phyloP scores from a whole-genome alignment of 2,113 vertebrate genomes.

The Pituophis catenifer region DNA sequence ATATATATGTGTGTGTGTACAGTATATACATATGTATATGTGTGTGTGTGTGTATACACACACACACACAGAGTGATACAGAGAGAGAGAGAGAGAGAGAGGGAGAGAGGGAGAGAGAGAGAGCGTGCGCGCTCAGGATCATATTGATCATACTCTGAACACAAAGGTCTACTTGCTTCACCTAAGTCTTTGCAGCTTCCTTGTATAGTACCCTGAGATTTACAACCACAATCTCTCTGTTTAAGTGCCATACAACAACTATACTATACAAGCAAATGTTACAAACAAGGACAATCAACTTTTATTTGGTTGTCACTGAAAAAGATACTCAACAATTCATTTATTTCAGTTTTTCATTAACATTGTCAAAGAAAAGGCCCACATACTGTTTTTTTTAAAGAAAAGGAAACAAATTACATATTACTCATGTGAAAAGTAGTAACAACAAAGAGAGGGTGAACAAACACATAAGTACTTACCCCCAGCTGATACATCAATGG shows the following conservation, averaged over 20 bases:
- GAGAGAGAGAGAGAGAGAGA: too few relatives aligned
- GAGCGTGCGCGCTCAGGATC: too few relatives aligned
- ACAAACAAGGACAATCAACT: slow-evolving; percentile 27
- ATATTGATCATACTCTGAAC: not conserved
- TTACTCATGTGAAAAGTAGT: slow-evolving; percentile 33
- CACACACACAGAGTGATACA: too few relatives aligned
- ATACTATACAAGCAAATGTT: slow-evolving; percentile 8
- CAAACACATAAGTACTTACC: slow-evolving; percentile 70
- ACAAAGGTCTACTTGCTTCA: not conserved
- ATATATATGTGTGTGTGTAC: too few relatives aligned
- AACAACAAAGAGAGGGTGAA: slow-evolving; percentile 33
- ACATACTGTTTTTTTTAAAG: slow-evolving; percentile 25
- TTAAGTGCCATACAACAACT: too few relatives aligned
- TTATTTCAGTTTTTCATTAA: slow-evolving; percentile 49
- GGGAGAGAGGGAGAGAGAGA: too few relatives aligned
- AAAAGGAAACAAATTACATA: slow-evolving; percentile 33
- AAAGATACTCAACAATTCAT: slow-evolving; percentile 41
- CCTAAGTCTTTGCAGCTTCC: not conserved
- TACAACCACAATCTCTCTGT: too few relatives aligned
- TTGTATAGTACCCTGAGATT: not conserved
- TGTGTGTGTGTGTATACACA: too few relatives aligned
- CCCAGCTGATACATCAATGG: slow-evolving; percentile 53
- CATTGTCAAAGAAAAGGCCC: slow-evolving; percentile 29
- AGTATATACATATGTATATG: too few relatives aligned
- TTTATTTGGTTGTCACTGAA: slow-evolving; percentile 55